These are phyloP conservation scores for Coelogynopora nodosa DNA, from an alignment of 2,888 invertebrate species.

Conservation along the genomic window DNA sequence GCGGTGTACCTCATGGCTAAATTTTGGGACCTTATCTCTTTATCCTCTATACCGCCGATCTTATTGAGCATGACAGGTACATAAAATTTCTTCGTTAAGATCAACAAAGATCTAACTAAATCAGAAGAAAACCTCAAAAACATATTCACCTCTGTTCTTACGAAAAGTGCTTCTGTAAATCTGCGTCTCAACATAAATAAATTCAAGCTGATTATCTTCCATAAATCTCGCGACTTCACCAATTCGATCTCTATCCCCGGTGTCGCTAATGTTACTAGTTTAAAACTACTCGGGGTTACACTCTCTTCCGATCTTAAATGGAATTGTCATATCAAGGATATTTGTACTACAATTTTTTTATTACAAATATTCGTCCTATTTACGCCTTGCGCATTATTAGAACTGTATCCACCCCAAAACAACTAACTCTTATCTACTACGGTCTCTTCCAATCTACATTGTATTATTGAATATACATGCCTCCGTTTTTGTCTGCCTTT, in stretches of 20 bases:
- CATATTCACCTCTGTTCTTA: conserved; percentile 12
- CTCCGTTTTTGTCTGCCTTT: conserved; percentile 18
- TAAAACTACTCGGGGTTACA: conserved; percentile 18
- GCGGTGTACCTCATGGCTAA: conserved; percentile 3
- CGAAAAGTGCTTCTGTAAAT: conserved; percentile 26
- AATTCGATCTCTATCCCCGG: conserved; percentile 12
- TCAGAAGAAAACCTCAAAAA: conserved; percentile 31
- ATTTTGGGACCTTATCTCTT: conserved; percentile 28
- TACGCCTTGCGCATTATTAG: conserved; percentile 12
- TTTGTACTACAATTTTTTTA: not conserved
- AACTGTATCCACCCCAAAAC: conserved; percentile 8
- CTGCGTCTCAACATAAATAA: conserved; percentile 14
- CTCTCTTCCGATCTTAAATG: conserved; percentile 25
- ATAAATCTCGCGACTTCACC: conserved; percentile 18
- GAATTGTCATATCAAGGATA: conserved; percentile 10
- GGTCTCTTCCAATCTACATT: conserved; percentile 20
- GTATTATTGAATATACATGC: conserved; percentile 15
- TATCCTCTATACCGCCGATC: conserved; percentile 22
- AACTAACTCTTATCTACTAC: conserved; percentile 24
- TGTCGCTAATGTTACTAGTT: conserved; percentile 20
- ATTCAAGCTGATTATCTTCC: conserved; percentile 25
- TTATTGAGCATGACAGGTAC: conserved; percentile 14
- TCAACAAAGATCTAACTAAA: not conserved
- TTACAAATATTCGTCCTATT: not conserved
- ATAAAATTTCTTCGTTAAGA: not conserved